Conservation (phyloP, 2,113 vertebrate species). For the Bos taurus region ARS-UCD2.0 NC_037354.1:42538501-42539000, state of each 20-base stretch:
- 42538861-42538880: not conserved
- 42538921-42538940: not conserved
- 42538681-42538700: not conserved
- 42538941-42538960: not conserved
- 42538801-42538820: not conserved
- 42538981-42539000: not conserved
- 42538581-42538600: not conserved
- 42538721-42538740: not conserved
- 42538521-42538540: not conserved
- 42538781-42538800: not conserved
- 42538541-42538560: not conserved
- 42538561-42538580: not conserved
- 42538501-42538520: not conserved
- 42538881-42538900: not conserved
- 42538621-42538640: not conserved
- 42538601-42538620: not conserved
- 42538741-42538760: not conserved
- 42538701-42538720: not conserved
- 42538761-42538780: not conserved
- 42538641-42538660: not conserved
- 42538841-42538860: not conserved
- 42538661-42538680: not conserved
- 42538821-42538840: not conserved
- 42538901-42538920: not conserved
- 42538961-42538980: not conserved